Base-by-base conservation (phyloP, 23 tunicate species). In the Styela plicata region DNA sequence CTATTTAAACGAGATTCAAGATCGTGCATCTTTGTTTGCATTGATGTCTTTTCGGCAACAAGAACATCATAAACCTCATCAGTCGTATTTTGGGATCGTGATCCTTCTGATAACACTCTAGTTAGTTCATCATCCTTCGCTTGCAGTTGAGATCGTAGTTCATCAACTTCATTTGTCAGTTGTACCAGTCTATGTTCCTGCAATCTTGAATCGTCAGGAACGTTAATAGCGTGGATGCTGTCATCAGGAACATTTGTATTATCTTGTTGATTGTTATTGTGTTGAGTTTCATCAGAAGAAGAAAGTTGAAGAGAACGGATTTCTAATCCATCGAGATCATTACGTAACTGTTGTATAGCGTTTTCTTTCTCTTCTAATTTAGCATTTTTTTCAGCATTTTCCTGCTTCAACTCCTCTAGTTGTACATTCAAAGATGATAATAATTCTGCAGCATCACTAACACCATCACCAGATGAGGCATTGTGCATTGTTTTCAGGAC, bases 41-140 rank as follows among this genome's bases (percentile, higher is more conserved):
- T 85, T 32, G 85, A 80, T 24, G 79, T 89, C 34, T 89, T 89
- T 65, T 89, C 94, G 2, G 94, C 89, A 22, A 84, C 61, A 24
- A 89, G 67, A 30, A 65, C 93, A 30, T 88, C 88, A 66, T 69
- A 21, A 2, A 64, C 83, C 13, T 18, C 83, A 33, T 83, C 86
- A 16, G 31, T 68, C 61, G 35, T 36, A 22, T 83, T 70, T 36
- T 69, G 74, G 21, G 31, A 24, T 0, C 1, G 2, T 53, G 63
- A 21, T 0, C 63, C 31, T 44, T 27, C 81, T 76, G 36, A 29
- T n/a, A 34, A n/a, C 24, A 0, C 5, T 0, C 81, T 25, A 32
- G 27, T 21, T 0, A 33, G 13, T 33, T 36, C 81, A 13, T 52
- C 81, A 67, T 67, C 71, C 37, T 76, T 76, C 24, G 30, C 81